Conservation (phyloP, 1,140 invertebrate species). For the Papilio dardanus region DNA sequence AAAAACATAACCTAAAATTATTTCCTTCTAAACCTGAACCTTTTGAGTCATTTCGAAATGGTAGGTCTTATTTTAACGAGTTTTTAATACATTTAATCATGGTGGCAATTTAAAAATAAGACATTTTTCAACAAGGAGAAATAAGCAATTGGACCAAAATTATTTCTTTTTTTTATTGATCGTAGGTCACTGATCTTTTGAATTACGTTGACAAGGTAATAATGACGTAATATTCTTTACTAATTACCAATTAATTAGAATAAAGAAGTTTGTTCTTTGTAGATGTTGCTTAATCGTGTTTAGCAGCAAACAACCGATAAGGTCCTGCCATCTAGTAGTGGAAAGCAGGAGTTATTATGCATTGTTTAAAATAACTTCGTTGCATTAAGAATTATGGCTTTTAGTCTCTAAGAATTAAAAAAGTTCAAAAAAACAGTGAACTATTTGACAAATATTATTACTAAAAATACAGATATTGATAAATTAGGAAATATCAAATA, state of each 20-base stretch:
- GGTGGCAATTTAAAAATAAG: background rate
- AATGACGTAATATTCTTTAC: too few species aligned
- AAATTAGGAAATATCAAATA: too few species aligned
- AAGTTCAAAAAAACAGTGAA: too few species aligned
- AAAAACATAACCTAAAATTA: conserved; percentile 10
- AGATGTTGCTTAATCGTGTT: background rate
- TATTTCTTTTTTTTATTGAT: background rate
- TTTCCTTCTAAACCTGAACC: conserved; percentile 7
- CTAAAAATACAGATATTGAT: too few species aligned
- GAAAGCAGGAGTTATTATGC: background rate
- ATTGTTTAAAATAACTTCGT: background rate
- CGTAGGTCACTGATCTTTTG: background rate
- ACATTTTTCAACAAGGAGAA: background rate
- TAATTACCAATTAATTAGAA: too few species aligned
- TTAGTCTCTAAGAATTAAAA: too few species aligned
- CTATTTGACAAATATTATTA: too few species aligned
- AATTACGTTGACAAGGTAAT: too few species aligned
- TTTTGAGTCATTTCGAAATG: background rate
- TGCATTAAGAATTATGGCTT: too few species aligned
- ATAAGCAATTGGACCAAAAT: background rate
- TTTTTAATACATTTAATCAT: conserved; percentile 10
- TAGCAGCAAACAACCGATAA: background rate
- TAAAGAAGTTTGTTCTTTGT: too few species aligned
- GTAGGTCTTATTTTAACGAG: conserved; percentile 4
- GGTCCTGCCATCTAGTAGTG: conserved; percentile 27